Evolutionary conservation across 2,113 vertebrate species (phyloP), one percentile per base, ranked within the genome.

Genomic region (Malurus alboscapulatus): DNA sequence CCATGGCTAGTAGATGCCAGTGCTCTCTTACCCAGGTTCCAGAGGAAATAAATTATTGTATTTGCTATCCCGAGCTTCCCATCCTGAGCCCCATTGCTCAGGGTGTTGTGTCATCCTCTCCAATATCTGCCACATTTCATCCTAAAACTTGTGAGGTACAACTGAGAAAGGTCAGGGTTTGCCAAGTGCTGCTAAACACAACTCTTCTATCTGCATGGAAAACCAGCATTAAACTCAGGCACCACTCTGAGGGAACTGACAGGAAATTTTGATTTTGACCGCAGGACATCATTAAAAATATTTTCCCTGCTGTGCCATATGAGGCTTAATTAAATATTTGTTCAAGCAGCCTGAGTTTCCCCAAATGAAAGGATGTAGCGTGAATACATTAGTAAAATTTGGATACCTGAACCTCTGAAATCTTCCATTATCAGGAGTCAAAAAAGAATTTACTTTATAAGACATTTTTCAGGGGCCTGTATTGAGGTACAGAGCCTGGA

Each of bases 261-360:
- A 85, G 74, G 21, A 91, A 90, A 51, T 84, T 86, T 88, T 69
- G 21, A 69, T 86, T 92, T 80, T 93, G 68, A 86, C 85, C 5
- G 9, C 72, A 51, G 65, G 65, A 81, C 71, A 90, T 86, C 47
- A 86, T 94, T 95, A 94, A 93, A 94, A 94, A 92, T 92, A 78
- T 86, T 74, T 88, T 55, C 32, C 74, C 45, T 95, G 78, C 90
- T 95, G 63, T 90, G 82, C 78, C 42, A 17, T 62, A 44, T 38
- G 34, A 95, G 61, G 34, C 27, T 84, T 93, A 86, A 94, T 95
- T 91, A 94, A 95, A 88, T 91, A 90, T 87, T 95, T 93, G 78
- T 62, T 94, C 74, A 72, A 75, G 71, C 26, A 61, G 9, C 20
- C 36, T 32, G 67, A 88, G 55, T 67, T 94, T 66, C 55, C 61